These are phyloP conservation scores for Cacajao melanocephalus DNA, from an alignment of 2,797 vertebrate species.

Conservation along the genomic window DNA sequence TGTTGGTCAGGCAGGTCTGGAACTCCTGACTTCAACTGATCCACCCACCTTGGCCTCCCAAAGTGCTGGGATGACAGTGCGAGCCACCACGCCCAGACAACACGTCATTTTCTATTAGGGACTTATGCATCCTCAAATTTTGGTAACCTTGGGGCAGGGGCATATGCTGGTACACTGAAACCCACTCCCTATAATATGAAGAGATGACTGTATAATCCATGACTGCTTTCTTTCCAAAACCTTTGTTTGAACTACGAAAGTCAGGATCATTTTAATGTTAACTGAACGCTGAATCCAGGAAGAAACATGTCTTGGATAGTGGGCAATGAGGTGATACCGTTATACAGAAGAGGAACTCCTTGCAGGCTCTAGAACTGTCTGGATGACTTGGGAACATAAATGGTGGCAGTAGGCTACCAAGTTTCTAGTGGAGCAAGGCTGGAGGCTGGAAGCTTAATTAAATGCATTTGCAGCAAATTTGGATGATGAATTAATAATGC, in stretches of 20 bases:
- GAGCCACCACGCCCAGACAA: neutral
- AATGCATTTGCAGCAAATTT: neutral
- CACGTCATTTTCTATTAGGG: neutral
- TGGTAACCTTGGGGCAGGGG: neutral
- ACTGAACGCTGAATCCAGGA: neutral
- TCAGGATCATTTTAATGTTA: neutral
- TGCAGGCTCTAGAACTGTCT: neutral
- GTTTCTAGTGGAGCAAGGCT: neutral
- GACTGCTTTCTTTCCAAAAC: neutral
- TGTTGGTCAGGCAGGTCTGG: no score
- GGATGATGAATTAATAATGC: neutral
- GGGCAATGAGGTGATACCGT: neutral
- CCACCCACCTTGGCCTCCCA: no score
- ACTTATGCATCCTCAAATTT: neutral
- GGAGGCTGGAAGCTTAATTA: neutral
- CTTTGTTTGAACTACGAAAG: neutral
- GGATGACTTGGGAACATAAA: neutral
- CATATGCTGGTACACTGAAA: neutral
- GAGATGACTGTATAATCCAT: neutral
- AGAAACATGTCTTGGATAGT: neutral
- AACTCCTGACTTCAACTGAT: no score
- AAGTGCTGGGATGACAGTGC: no score
- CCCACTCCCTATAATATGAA: neutral
- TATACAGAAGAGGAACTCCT: neutral
- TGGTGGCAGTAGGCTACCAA: neutral